A percentile compares a stretch with the other conserved stretches of the same genome.
Conservation (phyloP, 2,888 invertebrate genomes). For the Tetanocera ferruginea region DNA sequence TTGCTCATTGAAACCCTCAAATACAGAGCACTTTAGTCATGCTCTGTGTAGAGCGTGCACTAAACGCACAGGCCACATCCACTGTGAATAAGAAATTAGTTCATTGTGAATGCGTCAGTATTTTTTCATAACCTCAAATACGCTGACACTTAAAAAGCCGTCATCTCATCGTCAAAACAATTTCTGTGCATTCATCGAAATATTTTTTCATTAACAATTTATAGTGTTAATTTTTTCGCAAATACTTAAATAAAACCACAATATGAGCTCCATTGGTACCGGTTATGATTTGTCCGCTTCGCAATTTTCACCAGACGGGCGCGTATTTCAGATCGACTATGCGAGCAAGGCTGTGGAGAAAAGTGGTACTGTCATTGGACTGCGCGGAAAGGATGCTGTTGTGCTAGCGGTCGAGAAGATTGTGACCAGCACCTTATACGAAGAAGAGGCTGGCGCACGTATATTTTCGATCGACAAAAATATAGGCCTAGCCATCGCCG, state of each 20-base stretch:
- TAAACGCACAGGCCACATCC: no score
- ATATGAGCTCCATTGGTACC: constrained; percentile 95
- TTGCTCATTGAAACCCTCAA: no score
- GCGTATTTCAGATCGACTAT: constrained; percentile 99
- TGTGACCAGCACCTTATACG: constrained; percentile 92
- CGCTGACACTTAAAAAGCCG: constrained; percentile 63
- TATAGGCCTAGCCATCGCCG: constrained; percentile 95
- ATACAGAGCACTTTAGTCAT: no score
- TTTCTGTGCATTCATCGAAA: constrained; percentile 36
- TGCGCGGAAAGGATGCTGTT: constrained; percentile 95
- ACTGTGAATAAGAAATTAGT: no score
- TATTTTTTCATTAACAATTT: constrained; percentile 40
- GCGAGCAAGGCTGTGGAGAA: constrained; percentile 99
- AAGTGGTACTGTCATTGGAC: constrained; percentile 95
- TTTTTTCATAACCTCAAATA: constrained; percentile 48
- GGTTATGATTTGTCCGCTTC: constrained; percentile 99
- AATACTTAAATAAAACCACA: constrained; percentile 52
- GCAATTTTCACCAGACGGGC: constrained; percentile 99
- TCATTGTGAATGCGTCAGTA: no score
- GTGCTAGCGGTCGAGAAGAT: constrained; percentile 98
- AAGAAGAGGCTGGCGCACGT: constrained; percentile 90
- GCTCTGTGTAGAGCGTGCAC: no score
- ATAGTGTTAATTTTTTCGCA: constrained; percentile 4
- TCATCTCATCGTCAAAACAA: constrained; percentile 63
- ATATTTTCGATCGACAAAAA: constrained; percentile 94